These are phyloP conservation scores for Chromobotia macracanthus DNA, from an alignment of 2,797 vertebrate species.

Conservation along the genomic window DNA sequence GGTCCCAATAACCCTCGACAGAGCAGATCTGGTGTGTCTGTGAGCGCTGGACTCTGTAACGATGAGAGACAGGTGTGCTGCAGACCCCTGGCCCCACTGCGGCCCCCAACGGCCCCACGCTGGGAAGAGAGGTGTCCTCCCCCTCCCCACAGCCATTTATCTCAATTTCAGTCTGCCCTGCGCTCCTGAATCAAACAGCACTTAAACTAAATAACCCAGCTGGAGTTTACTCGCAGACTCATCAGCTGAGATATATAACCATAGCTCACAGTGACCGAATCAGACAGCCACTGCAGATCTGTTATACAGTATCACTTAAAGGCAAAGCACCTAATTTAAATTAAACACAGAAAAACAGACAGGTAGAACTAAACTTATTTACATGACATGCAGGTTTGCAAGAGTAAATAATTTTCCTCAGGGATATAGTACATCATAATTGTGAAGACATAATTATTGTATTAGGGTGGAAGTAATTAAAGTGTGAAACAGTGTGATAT, in stretches of 20 bases:
- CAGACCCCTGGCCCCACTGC: constrained; percentile 48
- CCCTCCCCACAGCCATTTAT: constrained; percentile 72
- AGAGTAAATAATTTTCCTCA: not conserved
- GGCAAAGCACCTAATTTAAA: not conserved
- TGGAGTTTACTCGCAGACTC: constrained; percentile 56
- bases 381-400: not conserved
- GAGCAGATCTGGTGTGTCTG: constrained; percentile 36
- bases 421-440: no score
- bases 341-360: not conserved
- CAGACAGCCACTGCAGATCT: constrained; percentile 28
- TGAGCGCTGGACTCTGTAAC: constrained; percentile 47
- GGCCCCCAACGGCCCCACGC: constrained; percentile 51
- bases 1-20: constrained; percentile 51
- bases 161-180: constrained; percentile 70
- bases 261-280: constrained; percentile 39
- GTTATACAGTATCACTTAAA: constrained; percentile 18
- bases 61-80: constrained; percentile 63
- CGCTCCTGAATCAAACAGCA: constrained; percentile 61
- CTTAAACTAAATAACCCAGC: constrained; percentile 64
- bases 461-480: no score
- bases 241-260: constrained; percentile 47
- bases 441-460: no score
- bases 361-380: not conserved
- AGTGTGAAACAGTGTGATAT: no score
- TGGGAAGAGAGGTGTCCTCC: constrained; percentile 63